These are phyloP conservation scores for Corydoras maculifer DNA, from an alignment of 2,113 vertebrate genomes.

Conservation along the genomic window DNA sequence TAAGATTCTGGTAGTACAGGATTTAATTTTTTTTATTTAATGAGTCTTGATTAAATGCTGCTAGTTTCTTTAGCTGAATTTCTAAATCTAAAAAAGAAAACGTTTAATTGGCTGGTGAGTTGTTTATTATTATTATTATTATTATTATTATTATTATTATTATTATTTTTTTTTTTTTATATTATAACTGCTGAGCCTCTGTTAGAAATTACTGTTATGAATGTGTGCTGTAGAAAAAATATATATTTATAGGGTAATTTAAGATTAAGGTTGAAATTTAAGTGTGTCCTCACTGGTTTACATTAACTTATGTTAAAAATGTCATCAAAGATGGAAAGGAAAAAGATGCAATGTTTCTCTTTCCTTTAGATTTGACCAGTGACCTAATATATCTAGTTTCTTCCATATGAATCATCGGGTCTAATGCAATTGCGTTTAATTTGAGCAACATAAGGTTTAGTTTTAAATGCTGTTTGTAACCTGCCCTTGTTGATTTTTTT, in stretches of 20 bases:
- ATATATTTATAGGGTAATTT: neutral
- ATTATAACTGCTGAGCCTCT: neutral
- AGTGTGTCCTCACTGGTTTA: conserved; percentile 57
- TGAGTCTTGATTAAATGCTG: conserved; percentile 62
- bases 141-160: too few species aligned
- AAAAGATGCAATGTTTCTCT: conserved; percentile 24
- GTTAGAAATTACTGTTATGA: neutral
- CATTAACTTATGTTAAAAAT: neutral
- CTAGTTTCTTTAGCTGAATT: conserved; percentile 55
- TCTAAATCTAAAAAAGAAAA: conserved; percentile 53
- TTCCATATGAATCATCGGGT: neutral
- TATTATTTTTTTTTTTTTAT: too few species aligned
- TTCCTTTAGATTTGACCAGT: conserved; percentile 17
- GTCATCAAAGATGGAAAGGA: neutral
- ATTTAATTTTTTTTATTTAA: conserved; percentile 63
- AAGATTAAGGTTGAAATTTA: neutral
- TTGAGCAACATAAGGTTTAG: neutral
- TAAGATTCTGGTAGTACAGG: conserved; percentile 52
- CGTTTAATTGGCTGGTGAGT: conserved; percentile 37
- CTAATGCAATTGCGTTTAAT: too few species aligned
- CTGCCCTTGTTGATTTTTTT: neutral
- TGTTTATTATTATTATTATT: too few species aligned
- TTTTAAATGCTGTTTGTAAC: neutral
- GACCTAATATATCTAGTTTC: neutral
- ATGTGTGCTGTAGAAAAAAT: neutral